phyloP scores from a whole-genome alignment of 2,888 invertebrate genomes.

The Idaea dimidiata region DNA sequence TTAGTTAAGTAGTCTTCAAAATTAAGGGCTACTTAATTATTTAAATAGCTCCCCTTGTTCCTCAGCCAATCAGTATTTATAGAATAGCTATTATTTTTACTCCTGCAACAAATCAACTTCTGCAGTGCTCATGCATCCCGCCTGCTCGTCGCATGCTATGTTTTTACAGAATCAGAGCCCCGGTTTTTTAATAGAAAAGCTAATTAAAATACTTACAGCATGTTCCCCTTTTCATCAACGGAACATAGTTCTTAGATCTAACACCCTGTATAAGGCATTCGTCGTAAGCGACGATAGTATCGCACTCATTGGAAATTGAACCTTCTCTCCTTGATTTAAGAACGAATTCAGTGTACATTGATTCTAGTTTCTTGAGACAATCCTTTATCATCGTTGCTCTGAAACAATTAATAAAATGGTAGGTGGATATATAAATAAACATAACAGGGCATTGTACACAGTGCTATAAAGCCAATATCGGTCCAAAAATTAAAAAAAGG shows the following conservation, averaged over 20 bases:
- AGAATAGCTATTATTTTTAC: too few species aligned
- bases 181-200: too few species aligned
- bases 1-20: too few species aligned
- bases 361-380: conserved; percentile 76
- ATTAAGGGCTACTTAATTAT: too few species aligned
- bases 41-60: too few species aligned
- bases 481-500: too few species aligned
- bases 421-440: too few species aligned
- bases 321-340: conserved; percentile 29
- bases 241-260: conserved; percentile 85
- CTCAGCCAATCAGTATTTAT: too few species aligned
- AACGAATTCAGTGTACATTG: conserved; percentile 34
- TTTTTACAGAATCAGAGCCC: too few species aligned
- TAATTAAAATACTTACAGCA: conserved; percentile 84
- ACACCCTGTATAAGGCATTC: conserved; percentile 84
- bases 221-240: conserved; percentile 86
- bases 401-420: conserved; percentile 33
- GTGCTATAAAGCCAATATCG: background rate
- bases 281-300: conserved; percentile 66
- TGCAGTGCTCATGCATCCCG: too few species aligned
- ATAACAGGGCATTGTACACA: background rate
- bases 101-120: too few species aligned
- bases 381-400: conserved; percentile 81
- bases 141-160: too few species aligned
- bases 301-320: conserved; percentile 25